Base-by-base conservation (phyloP, 53 echinoderm and acorn worm species). In the Echinometra lucunter region DNA sequence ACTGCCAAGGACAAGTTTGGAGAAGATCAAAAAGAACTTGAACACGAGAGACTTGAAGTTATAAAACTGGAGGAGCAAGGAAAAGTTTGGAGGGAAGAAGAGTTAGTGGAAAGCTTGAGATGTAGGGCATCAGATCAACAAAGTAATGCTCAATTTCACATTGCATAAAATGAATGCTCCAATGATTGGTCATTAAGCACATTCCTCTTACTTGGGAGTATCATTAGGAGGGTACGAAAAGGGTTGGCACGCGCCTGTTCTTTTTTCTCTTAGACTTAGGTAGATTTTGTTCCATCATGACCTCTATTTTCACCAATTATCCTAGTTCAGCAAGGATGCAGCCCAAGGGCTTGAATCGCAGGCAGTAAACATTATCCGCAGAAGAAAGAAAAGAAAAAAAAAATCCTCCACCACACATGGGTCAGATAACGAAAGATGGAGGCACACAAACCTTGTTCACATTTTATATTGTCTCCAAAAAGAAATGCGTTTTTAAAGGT, bases 271-370 rank as follows among this genome's bases (percentile, higher is more conserved):
- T 63, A 9, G 53, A 11, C 81, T 44, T 34, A 81, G 81, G 18
- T 81, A 47, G 47, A 85, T 91, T 70, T 69, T 47, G 27, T 32
- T 45, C 30, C 37, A 25, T 32, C 55, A 37, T 92, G 92, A 92
- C 92, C 92, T 92, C 60, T 75, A 92, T 74, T 78, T 78, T 49
- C 57, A 78, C 92, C 92, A 92, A 92, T 92, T 92, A 92, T 92
- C 55, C 74, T 32, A 47, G 92, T 92, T 57, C 17, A 60, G 13
- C 44, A 57, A 92, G 78, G 92, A 44, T 72, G 15, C 28, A 37
- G 91, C 91, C 78, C 78, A 78, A 74, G 92, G 92, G 92, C 80
- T 6, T n/a, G 45, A 63, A 91, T 34, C 56, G 32, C 45, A 67
- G 66, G 91, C 91, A 66, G 91, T 91, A 91, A 91, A 91, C 91